phyloP scores from a whole-genome alignment of 2,888 invertebrate genomes.

The Platycnemis pennipes region DNA sequence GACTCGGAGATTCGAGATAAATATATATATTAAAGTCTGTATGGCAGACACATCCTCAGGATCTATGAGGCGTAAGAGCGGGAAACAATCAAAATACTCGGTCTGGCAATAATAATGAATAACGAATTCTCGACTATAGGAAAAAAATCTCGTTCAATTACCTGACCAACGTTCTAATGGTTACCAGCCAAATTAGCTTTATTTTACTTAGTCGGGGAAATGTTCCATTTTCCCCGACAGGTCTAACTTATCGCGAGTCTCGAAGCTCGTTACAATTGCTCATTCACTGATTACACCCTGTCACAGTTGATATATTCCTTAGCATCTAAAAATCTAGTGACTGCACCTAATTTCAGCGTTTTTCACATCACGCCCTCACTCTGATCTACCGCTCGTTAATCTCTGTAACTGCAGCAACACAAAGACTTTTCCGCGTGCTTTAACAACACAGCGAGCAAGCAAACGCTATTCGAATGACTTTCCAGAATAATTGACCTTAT shows the following conservation, averaged over 20 bases:
- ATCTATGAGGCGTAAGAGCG: neutral
- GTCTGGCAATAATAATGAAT: neutral
- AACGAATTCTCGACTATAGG: neutral
- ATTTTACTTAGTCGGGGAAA: neutral
- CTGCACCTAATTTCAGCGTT: neutral
- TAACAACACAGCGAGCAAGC: neutral
- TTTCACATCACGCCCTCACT: neutral
- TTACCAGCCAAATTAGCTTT: neutral
- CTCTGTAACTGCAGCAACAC: neutral
- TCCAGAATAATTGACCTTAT: neutral
- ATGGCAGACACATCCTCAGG: too few relatives aligned
- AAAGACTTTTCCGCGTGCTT: neutral
- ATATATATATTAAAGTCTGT: too few relatives aligned
- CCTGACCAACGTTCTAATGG: neutral
- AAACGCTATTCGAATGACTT: neutral
- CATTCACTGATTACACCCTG: constrained; percentile 20
- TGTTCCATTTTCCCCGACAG: neutral
- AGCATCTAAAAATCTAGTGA: neutral
- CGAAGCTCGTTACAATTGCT: constrained; percentile 13
- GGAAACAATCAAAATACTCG: neutral
- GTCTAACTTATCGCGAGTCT: neutral
- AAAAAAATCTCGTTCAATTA: neutral
- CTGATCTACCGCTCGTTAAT: neutral
- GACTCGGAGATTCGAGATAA: too few relatives aligned
- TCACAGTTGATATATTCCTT: constrained; percentile 11